Evolutionary conservation across 2,797 vertebrate genomes (phyloP), one percentile per base, ranked within the genome.

Genomic region (Coracias cyanogaster): DNA sequence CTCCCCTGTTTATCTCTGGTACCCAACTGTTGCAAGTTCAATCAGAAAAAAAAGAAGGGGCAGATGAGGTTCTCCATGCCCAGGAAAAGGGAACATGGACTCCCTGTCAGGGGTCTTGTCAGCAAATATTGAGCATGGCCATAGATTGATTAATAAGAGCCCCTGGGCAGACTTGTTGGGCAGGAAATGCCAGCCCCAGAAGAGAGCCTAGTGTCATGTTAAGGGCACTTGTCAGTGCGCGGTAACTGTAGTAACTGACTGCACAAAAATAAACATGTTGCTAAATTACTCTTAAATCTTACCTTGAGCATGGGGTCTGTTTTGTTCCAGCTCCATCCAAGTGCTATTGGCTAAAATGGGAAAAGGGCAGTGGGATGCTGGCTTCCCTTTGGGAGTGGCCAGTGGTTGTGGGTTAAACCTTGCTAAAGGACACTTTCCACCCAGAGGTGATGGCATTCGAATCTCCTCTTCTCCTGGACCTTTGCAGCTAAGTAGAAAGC

Each of bases 91-190:
- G 21, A 46, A 7, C 0, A 0, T 1, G 1, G 41, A 19, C 3
- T 19, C 35, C 33, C 46, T 0, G 0, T 15, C 0, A 2, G 21
- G 26, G 26, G 2, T 89, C 28, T 48, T 21, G 3, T 9, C 82
- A 60, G 37, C 35, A 72, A 79, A 60, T 51, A 46, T 0, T 35
- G 49, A 70, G 33, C 9, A 3, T 46, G 48, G 13, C 28, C 2
- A 18, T 35, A 29, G 43, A 58, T 73, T 39, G 76, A 67, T 82
- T 57, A 51, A 7, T 26, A 20, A 60, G 45, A 70, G 6, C 14
- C 52, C 13, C 33, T 2, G 2, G 6, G 24, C 21, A 41, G 61
- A 16, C 54, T 41, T 58, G 22, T 37, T 54, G 82, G 65, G 54
- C 18, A 48, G 65, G 52, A 62, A 82, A 48, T 9, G 29, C 15